phyloP scores from a whole-genome alignment of 2,888 invertebrate species.

The Strigamia crassipes region DNA sequence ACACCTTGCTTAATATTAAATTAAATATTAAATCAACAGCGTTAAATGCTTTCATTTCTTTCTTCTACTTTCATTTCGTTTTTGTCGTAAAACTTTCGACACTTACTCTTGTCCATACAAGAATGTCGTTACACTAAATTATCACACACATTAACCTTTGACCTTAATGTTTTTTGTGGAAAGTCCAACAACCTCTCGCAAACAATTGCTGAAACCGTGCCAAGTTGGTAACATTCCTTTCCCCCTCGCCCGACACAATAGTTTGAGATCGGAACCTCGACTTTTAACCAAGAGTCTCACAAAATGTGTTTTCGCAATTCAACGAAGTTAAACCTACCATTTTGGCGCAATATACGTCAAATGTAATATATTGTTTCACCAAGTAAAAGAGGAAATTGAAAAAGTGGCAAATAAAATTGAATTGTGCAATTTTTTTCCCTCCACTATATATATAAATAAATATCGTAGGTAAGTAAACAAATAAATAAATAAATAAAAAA shows the following conservation, averaged over 20 bases:
- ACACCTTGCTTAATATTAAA: too few relatives aligned
- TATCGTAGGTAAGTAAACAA: background rate
- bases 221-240: background rate
- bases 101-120: slow-evolving; percentile 22
- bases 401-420: background rate
- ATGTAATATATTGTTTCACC: background rate
- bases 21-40: too few relatives aligned
- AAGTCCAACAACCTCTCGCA: background rate
- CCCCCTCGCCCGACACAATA: background rate
- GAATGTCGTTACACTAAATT: background rate
- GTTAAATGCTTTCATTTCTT: too few relatives aligned
- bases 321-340: too few relatives aligned
- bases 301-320: background rate
- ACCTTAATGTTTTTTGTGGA: background rate
- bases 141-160: slow-evolving; percentile 1
- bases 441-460: background rate
- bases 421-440: background rate
- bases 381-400: background rate
- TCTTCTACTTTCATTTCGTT: background rate
- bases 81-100: background rate
- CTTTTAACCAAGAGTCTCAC: background rate
- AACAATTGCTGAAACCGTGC: background rate
- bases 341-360: background rate
- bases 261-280: background rate
- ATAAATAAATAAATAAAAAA: background rate